Percentiles rank a stretch among this genome's conserved stretches.
Conservation (phyloP, 2,888 invertebrate genomes). For the Tetheella fluctuosa region DNA sequence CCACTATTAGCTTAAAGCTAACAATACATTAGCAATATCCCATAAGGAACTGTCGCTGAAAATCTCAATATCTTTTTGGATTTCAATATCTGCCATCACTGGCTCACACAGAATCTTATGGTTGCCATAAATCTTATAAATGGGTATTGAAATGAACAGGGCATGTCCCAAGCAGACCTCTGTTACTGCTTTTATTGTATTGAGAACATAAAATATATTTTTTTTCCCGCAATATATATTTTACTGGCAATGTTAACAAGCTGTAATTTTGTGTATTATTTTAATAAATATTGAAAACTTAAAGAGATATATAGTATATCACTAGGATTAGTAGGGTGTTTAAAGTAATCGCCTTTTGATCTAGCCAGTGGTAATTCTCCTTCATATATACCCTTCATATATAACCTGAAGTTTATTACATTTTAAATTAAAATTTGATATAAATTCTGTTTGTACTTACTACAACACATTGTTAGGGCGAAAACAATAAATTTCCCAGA, state of each 20-base stretch:
- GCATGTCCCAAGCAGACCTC: constrained; percentile 47
- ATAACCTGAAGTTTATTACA: no score
- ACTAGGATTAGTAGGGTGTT: no score
- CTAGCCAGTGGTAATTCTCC: no score
- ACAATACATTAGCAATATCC: not conserved
- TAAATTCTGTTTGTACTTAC: constrained; percentile 1
- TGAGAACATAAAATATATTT: constrained; percentile 36
- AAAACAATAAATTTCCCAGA: constrained; percentile 17
- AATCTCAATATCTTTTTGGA: constrained; percentile 30
- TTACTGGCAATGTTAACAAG: constrained; percentile 2
- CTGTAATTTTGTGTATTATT: not conserved
- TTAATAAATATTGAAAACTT: no score
- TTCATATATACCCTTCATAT: no score
- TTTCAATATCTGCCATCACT: constrained; percentile 60
- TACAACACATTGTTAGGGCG: constrained; percentile 7
- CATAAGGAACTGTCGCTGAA: not conserved
- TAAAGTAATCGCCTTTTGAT: no score
- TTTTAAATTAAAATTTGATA: not conserved
- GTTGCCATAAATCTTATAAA: constrained; percentile 62
- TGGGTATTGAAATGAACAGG: constrained; percentile 69
- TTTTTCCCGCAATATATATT: not conserved
- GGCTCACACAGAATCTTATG: constrained; percentile 46
- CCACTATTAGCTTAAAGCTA: no score
- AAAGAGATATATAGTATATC: no score
- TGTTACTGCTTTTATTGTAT: constrained; percentile 46